Percentiles rank a stretch among this genome's conserved stretches.
These are phyloP conservation scores for Melipona beecheii DNA, from an alignment of 2,888 invertebrate species.

Conservation along the genomic window DNA sequence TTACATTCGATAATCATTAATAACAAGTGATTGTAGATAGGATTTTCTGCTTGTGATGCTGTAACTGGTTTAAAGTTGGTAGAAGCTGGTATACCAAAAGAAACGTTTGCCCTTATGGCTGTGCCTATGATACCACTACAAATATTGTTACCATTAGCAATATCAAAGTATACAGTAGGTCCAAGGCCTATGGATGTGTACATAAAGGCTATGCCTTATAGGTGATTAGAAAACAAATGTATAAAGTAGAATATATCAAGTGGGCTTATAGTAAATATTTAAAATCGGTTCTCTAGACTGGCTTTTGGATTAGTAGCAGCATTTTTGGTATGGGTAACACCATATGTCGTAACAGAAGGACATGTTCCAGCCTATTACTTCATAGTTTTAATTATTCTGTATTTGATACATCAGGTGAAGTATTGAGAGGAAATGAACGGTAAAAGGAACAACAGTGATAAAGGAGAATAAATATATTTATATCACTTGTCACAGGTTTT, in stretches of 20 bases:
- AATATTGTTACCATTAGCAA: slow-evolving; percentile 94
- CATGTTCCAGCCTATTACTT: slow-evolving; percentile 91
- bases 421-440: slow-evolving; percentile 7
- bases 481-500: slow-evolving; percentile 88
- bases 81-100: slow-evolving; percentile 98
- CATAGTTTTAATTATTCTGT: slow-evolving; percentile 90
- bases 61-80: slow-evolving; percentile 97
- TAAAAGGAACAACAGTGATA: background rate
- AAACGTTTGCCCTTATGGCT: slow-evolving; percentile 95
- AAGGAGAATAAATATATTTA: background rate
- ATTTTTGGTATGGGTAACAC: slow-evolving; percentile 93
- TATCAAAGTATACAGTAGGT: slow-evolving; percentile 93
- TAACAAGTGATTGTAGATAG: slow-evolving; percentile 87
- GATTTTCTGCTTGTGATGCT: slow-evolving; percentile 97
- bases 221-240: slow-evolving; percentile 81
- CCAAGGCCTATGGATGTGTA: slow-evolving; percentile 95
- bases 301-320: slow-evolving; percentile 94
- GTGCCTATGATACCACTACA: slow-evolving; percentile 97
- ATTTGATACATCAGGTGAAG: slow-evolving; percentile 95
- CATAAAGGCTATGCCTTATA: slow-evolving; percentile 93
- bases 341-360: slow-evolving; percentile 88
- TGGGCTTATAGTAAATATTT: slow-evolving; percentile 9
- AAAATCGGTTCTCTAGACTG: slow-evolving; percentile 86
- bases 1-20: background rate
- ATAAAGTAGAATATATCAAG: background rate